phyloP scores from a whole-genome alignment of 2,113 vertebrate genomes.

The Thunnus thynnus region DNA sequence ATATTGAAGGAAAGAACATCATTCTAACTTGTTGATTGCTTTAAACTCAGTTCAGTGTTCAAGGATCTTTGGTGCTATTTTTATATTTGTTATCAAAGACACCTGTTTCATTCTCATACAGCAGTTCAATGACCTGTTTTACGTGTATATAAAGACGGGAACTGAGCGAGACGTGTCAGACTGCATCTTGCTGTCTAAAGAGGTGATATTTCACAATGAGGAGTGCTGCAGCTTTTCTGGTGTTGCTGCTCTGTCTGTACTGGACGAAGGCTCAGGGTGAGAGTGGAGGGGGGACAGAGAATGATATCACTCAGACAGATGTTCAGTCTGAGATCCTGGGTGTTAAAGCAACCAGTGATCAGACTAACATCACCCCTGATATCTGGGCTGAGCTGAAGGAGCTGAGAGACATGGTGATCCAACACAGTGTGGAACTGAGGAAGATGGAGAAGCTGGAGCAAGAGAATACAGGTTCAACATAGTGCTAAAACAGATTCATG shows the following conservation, averaged over 20 bases:
- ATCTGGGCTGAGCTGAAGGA: no score
- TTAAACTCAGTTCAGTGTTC: neutral
- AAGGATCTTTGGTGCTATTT: neutral
- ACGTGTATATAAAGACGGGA: no score
- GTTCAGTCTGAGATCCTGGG: no score
- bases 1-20: no score
- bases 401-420: no score
- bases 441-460: conserved; percentile 21
- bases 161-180: neutral
- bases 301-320: no score
- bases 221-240: neutral
- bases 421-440: neutral
- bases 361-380: neutral
- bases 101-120: no score
- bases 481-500: no score
- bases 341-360: neutral
- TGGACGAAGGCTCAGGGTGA: neutral
- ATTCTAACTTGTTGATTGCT: neutral
- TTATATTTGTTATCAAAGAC: no score
- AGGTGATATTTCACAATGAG: conserved; percentile 30
- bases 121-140: no score
- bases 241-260: conserved; percentile 30
- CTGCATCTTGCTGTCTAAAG: neutral
- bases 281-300: neutral
- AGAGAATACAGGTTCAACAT: conserved; percentile 12